Base-by-base conservation (phyloP, 2,113 vertebrate species). In the Hyaena hyaena region DNA sequence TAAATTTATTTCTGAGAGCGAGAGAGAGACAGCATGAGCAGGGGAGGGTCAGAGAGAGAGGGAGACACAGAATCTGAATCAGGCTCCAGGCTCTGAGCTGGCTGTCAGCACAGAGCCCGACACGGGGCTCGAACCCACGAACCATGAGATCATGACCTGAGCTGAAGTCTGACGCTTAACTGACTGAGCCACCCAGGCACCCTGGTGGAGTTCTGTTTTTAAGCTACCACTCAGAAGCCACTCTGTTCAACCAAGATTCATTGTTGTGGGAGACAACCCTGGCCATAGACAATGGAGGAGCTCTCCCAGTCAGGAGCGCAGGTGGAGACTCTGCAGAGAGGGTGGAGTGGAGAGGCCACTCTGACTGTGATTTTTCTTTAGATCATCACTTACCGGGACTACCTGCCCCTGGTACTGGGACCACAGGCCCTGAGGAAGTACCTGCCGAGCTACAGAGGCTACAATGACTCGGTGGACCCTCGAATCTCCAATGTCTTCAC, bases 311-410 rank as follows among this genome's bases (percentile, higher is more conserved):
- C 63, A 69, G 77, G 76, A 90, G 58, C 8, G 48, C 10, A 4
- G 48, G 5, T 35, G 50, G 55, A 83, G 14, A 43, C 61, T 74
- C 33, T 55, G 19, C n/a, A 39, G 68, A 33, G n/a, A 84, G 4
- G 31, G 19, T 21, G 7, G 45, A 26, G 35, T 31, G 16, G 53
- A 63, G n/a, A 58, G n/a, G n/a, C 83, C 80, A 16, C 3, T 6
- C 15, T 76, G 45, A 9, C 15, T 35, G 23, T 35, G 68, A 50
- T 7, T 92, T 97, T 73, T 48, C 50, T 90, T 82, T 97, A 99
- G 99, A 97, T 99, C 92, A 99, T 99, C 97, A 99, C 99, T 88
- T 99, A 99, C 93, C 98, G 98, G 86, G 99, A 99, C 95, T 99
- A 99, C 92, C 97, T 99, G 96, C 99, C 98, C 0, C 98, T 98